phyloP scores from a whole-genome alignment of 2,113 vertebrate genomes.

The Ifrita kowaldi region DNA sequence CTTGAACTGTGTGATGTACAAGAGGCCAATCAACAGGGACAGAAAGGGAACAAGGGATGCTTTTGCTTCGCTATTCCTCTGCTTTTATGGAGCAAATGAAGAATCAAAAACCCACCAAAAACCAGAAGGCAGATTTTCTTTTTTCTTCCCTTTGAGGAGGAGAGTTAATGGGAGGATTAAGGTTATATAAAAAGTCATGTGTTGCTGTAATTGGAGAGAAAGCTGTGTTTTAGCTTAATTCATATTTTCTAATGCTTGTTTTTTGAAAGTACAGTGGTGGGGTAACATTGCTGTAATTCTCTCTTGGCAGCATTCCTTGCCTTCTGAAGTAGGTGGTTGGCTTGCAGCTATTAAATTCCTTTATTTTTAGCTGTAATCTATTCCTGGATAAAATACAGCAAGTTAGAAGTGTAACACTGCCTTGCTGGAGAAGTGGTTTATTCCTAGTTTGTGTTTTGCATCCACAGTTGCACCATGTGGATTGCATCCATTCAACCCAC shows the following conservation, averaged over 20 bases:
- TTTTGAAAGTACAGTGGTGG: not conserved
- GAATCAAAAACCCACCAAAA: not conserved
- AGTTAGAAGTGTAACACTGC: not conserved
- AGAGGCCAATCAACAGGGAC: not conserved
- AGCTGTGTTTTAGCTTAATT: not conserved
- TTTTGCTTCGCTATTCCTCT: not conserved
- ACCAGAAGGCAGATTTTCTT: not conserved
- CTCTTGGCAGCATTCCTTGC: not conserved
- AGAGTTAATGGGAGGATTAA: not conserved
- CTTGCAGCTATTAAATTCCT: constrained; percentile 13
- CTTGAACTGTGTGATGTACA: not conserved
- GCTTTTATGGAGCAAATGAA: not conserved
- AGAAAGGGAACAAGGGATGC: not conserved
- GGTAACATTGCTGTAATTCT: not conserved
- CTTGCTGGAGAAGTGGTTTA: not conserved
- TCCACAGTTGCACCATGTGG: not conserved
- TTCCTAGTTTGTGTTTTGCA: not conserved
- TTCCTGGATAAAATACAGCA: not conserved
- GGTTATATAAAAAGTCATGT: not conserved
- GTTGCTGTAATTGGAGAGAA: not conserved
- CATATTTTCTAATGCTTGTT: not conserved
- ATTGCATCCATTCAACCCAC: not conserved
- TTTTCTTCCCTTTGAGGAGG: not conserved
- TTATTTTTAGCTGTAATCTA: constrained; percentile 23
- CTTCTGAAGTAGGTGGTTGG: constrained; percentile 16